These are phyloP conservation scores for Trachelus tabidus DNA, from an alignment of 2,888 invertebrate species.

Conservation along the genomic window DNA sequence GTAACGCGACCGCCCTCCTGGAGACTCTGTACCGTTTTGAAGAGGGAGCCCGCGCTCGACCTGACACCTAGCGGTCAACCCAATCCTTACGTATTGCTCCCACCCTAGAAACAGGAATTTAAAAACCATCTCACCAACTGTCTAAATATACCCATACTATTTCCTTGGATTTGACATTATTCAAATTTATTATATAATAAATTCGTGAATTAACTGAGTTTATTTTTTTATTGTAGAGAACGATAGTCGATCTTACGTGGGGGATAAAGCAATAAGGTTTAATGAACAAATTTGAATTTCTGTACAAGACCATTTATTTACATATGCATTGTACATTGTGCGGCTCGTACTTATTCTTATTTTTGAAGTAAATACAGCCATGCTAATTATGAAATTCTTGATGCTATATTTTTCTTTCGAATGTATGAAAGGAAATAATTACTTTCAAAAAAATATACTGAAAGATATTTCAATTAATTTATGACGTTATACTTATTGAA, in stretches of 20 bases:
- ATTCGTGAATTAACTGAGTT: background rate
- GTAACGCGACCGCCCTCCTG: slow-evolving; percentile 53
- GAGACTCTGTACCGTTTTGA: slow-evolving; percentile 54
- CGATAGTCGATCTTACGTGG: background rate
- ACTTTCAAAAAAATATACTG: background rate
- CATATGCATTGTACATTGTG: background rate
- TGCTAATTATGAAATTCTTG: too few relatives aligned
- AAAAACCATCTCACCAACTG: background rate
- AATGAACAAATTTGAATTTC: background rate
- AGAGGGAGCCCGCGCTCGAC: slow-evolving; percentile 23
- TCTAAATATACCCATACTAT: background rate
- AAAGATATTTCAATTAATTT: background rate
- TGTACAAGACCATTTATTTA: background rate
- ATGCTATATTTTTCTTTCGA: background rate
- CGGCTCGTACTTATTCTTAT: background rate
- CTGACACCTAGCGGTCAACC: slow-evolving; percentile 37
- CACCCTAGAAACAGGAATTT: slow-evolving; percentile 1
- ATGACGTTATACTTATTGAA: background rate
- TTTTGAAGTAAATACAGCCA: background rate
- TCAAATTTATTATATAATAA: background rate
- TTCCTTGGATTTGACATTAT: background rate
- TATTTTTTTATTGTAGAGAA: background rate
- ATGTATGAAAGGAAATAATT: background rate
- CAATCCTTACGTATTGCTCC: slow-evolving; percentile 7
- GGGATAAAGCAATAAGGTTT: background rate